phyloP scores from a whole-genome alignment of 2,797 vertebrate genomes.

The Harpagifer antarcticus region DNA sequence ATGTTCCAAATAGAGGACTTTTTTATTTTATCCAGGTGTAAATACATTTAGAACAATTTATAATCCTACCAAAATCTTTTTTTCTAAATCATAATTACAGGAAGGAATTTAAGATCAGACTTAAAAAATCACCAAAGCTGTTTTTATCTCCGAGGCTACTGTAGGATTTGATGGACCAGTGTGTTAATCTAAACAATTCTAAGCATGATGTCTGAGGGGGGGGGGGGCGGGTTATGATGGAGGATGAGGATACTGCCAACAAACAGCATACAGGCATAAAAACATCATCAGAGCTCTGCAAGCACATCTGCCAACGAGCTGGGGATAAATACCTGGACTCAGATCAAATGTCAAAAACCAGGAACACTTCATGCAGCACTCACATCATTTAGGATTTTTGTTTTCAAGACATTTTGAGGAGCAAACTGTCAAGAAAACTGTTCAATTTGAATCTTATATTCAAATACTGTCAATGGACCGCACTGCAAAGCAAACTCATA shows the following conservation, averaged over 20 bases:
- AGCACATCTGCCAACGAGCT: not conserved
- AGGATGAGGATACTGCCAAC: slow-evolving; percentile 5
- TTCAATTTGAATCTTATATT: too few species aligned
- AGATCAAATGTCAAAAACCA: slow-evolving; percentile 14
- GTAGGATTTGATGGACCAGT: not conserved
- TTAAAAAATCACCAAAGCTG: too few species aligned
- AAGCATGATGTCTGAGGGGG: not conserved
- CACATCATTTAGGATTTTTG: not conserved
- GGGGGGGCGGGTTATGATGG: not conserved
- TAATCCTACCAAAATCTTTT: too few species aligned
- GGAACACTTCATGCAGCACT: not conserved
- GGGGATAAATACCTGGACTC: not conserved
- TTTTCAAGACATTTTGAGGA: not conserved
- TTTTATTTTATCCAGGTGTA: too few species aligned
- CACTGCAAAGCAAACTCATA: too few species aligned
- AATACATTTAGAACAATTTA: too few species aligned
- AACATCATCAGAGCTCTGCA: not conserved
- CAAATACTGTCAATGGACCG: too few species aligned
- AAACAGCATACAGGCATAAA: not conserved
- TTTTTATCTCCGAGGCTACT: too few species aligned
- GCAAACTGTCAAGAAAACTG: not conserved
- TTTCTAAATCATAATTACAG: too few species aligned
- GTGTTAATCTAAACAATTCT: too few species aligned
- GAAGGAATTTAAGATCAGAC: too few species aligned
- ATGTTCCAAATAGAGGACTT: too few species aligned